Base-by-base conservation (phyloP, 2,797 vertebrate species). In the Cryptoblepharus egeriae region DNA sequence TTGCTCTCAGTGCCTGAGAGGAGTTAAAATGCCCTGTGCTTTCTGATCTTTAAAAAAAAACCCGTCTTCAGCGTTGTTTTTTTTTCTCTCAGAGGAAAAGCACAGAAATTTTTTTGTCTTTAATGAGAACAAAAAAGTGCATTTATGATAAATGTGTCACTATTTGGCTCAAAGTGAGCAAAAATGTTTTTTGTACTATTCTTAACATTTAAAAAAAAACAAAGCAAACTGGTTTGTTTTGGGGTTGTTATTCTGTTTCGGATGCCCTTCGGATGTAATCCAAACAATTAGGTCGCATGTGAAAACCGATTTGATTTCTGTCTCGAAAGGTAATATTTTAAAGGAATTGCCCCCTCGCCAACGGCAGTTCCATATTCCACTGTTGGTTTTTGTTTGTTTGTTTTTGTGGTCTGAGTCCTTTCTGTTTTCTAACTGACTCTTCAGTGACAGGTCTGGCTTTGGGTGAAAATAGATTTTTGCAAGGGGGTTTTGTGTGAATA, bases 151-250 rank as follows among this genome's bases (percentile, higher is more conserved):
- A 96, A 96, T 96, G 95, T 96, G 94, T 94, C 93, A 92, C 93
- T 95, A 95, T 96, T 96, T 96, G 95, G 95, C 96, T 96, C 95
- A 96, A 96, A 96, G 92, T 96, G 96, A 96, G 95, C 95, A 95
- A 93, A 95, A 93, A 92, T 88, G 89, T 94, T 95, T 82, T 96
- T 96, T 95, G 91, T 95, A 94, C 86, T 91, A 82, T 95, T 94
- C 80, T 92, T 94, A 94, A 90, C 89, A 89, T 91, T 79, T 75
- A 24, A 49, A 74, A 90, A 78, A 85, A 81, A 88, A n/a, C n/a
- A 84, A 93, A 87, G 87, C 77, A 73, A 8, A 75, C 90, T 92
- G 71, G 60, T 81, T 67, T 35, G 26, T 37, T 58, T 79, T 68
- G 49, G 20, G 45, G 32, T 26, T 55, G 20, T 20, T 24, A n/a